A percentile compares a stretch with the other conserved stretches of the same genome.
These are phyloP conservation scores for Anguilla pacifica DNA, from an alignment of 2,797 vertebrate species.

Conservation along the genomic window DNA sequence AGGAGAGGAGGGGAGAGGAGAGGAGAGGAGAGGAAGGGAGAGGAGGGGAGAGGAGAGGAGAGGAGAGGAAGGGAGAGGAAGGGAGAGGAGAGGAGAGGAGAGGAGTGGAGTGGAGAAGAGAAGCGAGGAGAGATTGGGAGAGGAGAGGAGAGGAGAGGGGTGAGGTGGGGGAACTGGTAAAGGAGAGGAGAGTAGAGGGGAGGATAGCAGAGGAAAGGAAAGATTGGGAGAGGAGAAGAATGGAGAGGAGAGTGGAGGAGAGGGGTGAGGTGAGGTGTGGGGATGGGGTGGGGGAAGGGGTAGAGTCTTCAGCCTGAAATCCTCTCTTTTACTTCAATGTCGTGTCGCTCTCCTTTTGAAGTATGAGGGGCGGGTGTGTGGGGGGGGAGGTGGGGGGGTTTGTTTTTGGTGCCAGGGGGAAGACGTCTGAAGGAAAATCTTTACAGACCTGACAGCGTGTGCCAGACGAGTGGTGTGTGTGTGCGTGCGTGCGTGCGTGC, in stretches of 20 bases:
- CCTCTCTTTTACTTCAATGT: constrained; percentile 69
- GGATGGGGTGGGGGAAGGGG: constrained; percentile 54
- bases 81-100: constrained; percentile 52
- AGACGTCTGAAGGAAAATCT: constrained; percentile 77
- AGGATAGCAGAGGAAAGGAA: no score
- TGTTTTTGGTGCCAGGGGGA: constrained; percentile 70
- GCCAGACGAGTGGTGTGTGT: neutral
- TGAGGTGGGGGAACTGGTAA: constrained; percentile 53
- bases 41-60: no score
- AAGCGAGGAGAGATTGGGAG: constrained; percentile 39
- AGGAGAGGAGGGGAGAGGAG: neutral
- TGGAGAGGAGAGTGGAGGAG: constrained; percentile 41
- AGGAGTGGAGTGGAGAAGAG: constrained; percentile 8
- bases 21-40: no score
- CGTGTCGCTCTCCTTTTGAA: constrained; percentile 76
- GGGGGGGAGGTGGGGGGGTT: constrained; percentile 55
- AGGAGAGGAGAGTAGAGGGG: constrained; percentile 38
- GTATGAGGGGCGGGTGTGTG: constrained; percentile 47
- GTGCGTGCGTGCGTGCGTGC: no score
- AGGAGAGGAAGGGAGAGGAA: neutral
- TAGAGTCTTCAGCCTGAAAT: constrained; percentile 62
- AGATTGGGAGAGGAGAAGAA: constrained; percentile 33
- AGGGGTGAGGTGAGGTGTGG: constrained; percentile 51
- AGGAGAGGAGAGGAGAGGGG: constrained; percentile 51
- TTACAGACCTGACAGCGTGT: constrained; percentile 60